phyloP scores from a whole-genome alignment of 2,113 vertebrate species.

The Cinclus cinclus region DNA sequence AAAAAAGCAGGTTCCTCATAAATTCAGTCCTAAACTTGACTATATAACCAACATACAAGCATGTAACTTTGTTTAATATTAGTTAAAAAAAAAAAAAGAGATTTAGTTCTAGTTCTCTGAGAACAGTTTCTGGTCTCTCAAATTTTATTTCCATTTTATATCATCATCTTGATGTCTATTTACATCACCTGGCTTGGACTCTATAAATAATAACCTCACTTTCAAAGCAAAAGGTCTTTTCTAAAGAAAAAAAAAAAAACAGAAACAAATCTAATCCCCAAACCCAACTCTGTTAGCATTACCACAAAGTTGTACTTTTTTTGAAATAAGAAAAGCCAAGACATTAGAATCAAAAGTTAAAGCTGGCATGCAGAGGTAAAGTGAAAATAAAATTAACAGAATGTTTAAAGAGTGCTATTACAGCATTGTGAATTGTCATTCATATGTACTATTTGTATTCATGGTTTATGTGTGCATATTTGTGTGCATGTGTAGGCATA shows the following conservation, averaged over 20 bases:
- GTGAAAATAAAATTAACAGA: neutral
- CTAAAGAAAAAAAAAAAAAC: neutral
- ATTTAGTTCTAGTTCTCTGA: neutral
- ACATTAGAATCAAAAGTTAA: neutral
- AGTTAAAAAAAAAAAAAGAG: neutral
- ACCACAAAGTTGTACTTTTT: neutral
- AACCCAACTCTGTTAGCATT: neutral
- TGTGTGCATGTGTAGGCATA: neutral
- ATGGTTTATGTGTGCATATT: neutral
- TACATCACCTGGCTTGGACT: neutral
- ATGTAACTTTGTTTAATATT: neutral
- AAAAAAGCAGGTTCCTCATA: neutral
- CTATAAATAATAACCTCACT: neutral
- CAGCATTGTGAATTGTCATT: neutral
- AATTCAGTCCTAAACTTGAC: neutral
- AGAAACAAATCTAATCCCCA: neutral
- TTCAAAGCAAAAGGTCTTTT: neutral
- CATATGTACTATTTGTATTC: neutral
- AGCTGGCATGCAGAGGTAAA: neutral
- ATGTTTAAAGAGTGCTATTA: neutral
- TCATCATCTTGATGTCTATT: neutral
- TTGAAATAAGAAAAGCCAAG: neutral
- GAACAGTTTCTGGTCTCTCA: neutral
- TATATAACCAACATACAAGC: neutral
- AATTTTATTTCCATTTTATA: neutral